Percentiles rank a stretch among this genome's conserved stretches.
phyloP scores from a whole-genome alignment of 2,113 vertebrate genomes.

The Talpa occidentalis region DNA sequence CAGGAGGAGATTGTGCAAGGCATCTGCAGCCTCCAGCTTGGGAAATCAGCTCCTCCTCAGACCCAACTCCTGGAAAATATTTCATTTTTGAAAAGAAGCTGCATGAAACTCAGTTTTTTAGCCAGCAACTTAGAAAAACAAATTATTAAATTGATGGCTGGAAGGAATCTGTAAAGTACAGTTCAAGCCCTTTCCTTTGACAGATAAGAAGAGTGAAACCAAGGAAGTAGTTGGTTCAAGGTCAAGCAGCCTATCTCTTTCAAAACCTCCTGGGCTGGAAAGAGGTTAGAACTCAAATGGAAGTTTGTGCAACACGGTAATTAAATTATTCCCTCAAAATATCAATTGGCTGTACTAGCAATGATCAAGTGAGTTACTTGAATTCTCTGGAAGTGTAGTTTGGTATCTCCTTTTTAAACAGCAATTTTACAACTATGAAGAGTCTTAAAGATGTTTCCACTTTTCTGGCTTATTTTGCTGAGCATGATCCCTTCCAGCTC shows the following conservation, averaged over 20 bases:
- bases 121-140: constrained; percentile 50
- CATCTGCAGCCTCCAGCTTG: neutral
- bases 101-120: constrained; percentile 16
- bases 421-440: neutral
- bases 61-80: constrained; percentile 23
- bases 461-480: no score
- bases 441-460: neutral
- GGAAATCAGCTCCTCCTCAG: neutral
- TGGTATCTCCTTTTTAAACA: neutral
- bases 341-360: neutral
- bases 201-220: neutral
- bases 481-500: no score
- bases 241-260: neutral
- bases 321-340: neutral
- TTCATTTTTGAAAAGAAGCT: constrained; percentile 55
- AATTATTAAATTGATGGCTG: constrained; percentile 26
- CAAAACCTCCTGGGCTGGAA: neutral
- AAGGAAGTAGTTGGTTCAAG: neutral
- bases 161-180: constrained; percentile 14
- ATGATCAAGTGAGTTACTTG: neutral
- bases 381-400: neutral
- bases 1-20: neutral
- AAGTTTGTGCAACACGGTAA: neutral
- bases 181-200: neutral
- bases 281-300: neutral